Evolutionary conservation across 2,888 invertebrate species (phyloP), one percentile per base, ranked within the genome.

Genomic region (Epinotia ramella): DNA sequence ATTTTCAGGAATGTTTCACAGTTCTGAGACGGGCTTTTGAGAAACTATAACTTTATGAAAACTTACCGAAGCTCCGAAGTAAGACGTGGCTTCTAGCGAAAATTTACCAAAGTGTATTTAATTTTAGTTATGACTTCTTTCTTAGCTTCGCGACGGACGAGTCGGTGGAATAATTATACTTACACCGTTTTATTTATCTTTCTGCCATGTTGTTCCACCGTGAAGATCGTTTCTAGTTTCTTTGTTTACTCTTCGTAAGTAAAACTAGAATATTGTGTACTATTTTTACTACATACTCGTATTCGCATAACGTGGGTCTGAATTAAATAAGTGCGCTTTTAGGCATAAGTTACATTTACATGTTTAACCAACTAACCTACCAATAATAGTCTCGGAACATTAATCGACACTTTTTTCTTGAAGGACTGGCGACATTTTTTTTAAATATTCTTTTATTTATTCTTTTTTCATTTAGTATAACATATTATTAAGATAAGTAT

Each of bases 21-120:
- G 89, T 92, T 91, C 88, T 89, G 89, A 91, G 92, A 90, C 93
- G 89, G 88, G 91, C 93, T 94, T 76, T 94, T 93, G 92, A 93
- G 91, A 87, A 92, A 93, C 92, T 94, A 92, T 90, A 93, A 94
- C 93, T 94, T 94, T 89, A 89, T 90, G 91, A 89, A 93, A 94
- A 94, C 92, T 93, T 92, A 90, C 92, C 85, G 87, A 84, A 85
- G 90, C 88, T 88, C 87, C 84, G 85, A 89, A 92, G 87, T 89
- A 91, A 92, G 92, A 91, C 89, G 89, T 91, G 91, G 91, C 91
- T 93, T 91, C 89, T 81, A 86, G 86, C 88, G 90, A 92, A 93
- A 92, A 93, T 90, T 91, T 92, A 93, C 89, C 91, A 92, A 89
- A 91, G 91, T 90, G 91, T 93, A 90, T 94, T 94, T 94, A 93